Percentiles rank a stretch among this genome's conserved stretches.
Evolutionary conservation across 2,113 vertebrate species (phyloP).

Genomic region (Bambusicola thoracicus): DNA sequence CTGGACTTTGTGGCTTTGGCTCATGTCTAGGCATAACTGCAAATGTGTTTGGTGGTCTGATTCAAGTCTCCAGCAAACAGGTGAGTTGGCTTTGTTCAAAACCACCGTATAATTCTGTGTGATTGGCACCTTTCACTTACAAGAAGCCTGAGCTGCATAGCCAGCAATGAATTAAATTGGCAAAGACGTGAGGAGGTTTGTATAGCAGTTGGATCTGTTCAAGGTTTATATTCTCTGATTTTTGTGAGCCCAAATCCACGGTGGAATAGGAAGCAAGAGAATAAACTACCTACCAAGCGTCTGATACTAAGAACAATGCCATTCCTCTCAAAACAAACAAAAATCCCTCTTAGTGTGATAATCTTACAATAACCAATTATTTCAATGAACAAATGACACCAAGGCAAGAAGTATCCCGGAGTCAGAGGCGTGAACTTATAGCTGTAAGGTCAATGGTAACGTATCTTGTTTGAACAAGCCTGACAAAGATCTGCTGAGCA

Average conservation of each 20-base stretch:
- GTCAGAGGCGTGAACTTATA: slow-evolving; percentile 38
- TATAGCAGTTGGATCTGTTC: not conserved
- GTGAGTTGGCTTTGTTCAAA: slow-evolving; percentile 56
- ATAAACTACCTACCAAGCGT: not conserved
- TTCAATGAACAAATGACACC: not conserved
- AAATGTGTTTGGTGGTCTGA: slow-evolving; percentile 44
- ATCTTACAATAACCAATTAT: slow-evolving; percentile 42
- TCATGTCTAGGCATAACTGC: not conserved
- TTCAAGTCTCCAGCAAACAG: slow-evolving; percentile 52
- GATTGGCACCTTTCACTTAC: slow-evolving; percentile 33
- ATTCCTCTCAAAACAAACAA: not conserved
- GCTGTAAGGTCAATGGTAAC: slow-evolving; percentile 52
- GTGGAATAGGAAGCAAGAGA: slow-evolving; percentile 1
- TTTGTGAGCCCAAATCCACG: slow-evolving; percentile 11
- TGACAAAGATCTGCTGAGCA: slow-evolving; percentile 75
- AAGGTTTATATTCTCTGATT: not conserved
- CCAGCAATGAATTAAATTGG: not conserved
- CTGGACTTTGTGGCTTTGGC: slow-evolving; percentile 48
- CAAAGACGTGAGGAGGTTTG: not conserved
- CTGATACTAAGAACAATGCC: not conserved
- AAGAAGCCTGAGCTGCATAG: not conserved
- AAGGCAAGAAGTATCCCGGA: not conserved
- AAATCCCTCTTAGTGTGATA: not conserved
- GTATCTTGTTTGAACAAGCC: slow-evolving; percentile 64
- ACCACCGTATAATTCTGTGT: slow-evolving; percentile 10